phyloP scores from a whole-genome alignment of 2,797 vertebrate species.

The Anguilla anguilla region DNA sequence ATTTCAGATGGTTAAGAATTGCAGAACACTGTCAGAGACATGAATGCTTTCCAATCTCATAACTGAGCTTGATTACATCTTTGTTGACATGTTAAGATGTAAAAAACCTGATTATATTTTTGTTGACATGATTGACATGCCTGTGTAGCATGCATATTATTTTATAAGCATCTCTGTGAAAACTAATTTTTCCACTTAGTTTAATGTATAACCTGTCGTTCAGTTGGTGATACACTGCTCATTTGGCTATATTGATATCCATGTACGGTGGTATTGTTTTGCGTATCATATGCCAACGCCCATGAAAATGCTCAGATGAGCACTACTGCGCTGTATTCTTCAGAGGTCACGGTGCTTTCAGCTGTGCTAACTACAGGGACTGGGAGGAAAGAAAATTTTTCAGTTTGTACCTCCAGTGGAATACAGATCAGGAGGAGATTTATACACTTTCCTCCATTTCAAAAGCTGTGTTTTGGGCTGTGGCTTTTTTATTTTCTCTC shows the following conservation, averaged over 20 bases:
- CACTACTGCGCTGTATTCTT: neutral
- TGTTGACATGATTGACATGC: slow-evolving; percentile 80
- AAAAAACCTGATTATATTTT: slow-evolving; percentile 71
- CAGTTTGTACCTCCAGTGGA: too few species aligned
- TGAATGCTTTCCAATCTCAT: slow-evolving; percentile 26
- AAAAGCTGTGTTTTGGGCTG: neutral
- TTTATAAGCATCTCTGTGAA: slow-evolving; percentile 72
- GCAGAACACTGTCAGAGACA: neutral
- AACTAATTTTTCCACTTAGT: slow-evolving; percentile 79
- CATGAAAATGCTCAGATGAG: neutral
- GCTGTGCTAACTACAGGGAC: neutral
- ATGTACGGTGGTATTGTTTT: slow-evolving; percentile 74
- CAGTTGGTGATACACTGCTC: slow-evolving; percentile 77
- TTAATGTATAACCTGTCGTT: slow-evolving; percentile 73
- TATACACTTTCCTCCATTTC: neutral
- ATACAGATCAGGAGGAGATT: neutral
- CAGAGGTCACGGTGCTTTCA: neutral
- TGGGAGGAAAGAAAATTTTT: neutral
- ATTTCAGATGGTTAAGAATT: slow-evolving; percentile 61
- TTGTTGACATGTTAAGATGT: slow-evolving; percentile 60
- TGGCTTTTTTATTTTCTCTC: neutral
- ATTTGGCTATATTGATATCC: slow-evolving; percentile 68
- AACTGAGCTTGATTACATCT: slow-evolving; percentile 36
- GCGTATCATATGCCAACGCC: slow-evolving; percentile 62
- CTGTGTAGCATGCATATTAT: slow-evolving; percentile 67